phyloP scores from a whole-genome alignment of 2,113 vertebrate genomes.

The Eurystomus gularis region DNA sequence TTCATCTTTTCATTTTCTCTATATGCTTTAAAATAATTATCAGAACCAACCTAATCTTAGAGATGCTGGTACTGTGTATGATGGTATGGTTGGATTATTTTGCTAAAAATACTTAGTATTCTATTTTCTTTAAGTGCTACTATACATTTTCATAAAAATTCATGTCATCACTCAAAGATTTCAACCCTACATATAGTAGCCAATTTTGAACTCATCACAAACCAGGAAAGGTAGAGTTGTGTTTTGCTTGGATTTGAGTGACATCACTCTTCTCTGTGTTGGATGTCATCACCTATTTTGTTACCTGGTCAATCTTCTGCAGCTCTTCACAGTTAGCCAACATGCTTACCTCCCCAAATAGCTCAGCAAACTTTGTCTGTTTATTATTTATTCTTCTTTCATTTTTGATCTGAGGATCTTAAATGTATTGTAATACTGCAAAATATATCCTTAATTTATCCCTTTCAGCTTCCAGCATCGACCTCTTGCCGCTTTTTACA shows the following conservation, averaged over 20 bases:
- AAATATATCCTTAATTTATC: not conserved
- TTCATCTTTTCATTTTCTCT: not conserved
- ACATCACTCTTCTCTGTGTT: not conserved
- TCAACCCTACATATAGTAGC: accelerated
- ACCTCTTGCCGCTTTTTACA: not conserved
- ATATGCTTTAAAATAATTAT: not conserved
- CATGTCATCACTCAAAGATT: not conserved
- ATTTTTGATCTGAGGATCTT: not conserved
- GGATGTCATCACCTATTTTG: not conserved
- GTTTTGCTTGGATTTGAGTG: not conserved
- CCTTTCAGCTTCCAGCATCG: not conserved
- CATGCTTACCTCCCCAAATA: not conserved
- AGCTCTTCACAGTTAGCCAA: not conserved
- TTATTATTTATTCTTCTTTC: not conserved
- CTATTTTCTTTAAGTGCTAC: not conserved
- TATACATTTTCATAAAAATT: not conserved
- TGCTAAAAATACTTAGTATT: not conserved
- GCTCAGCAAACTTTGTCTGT: not conserved
- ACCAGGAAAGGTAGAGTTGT: not conserved
- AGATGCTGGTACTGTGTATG: not conserved
- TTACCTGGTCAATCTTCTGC: not conserved
- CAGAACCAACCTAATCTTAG: not conserved
- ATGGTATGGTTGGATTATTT: not conserved
- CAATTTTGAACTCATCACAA: not conserved
- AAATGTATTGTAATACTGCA: not conserved